These are phyloP conservation scores for Melanostoma mellinum DNA, from an alignment of 2,888 invertebrate species.

Conservation along the genomic window DNA sequence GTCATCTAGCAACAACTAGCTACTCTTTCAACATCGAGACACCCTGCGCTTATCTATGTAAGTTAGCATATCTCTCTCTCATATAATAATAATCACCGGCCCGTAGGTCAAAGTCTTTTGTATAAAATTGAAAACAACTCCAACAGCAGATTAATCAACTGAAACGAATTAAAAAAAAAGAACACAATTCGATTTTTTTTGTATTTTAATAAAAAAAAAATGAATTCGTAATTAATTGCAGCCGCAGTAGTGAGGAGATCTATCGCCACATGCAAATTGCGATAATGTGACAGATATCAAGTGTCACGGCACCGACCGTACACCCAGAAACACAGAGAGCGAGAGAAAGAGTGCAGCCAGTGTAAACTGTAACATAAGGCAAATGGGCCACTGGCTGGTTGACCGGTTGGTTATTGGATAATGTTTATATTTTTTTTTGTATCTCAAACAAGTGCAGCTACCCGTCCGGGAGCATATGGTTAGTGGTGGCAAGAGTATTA, in stretches of 20 bases:
- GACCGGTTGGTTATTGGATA: constrained; percentile 15
- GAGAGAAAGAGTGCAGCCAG: constrained; percentile 26
- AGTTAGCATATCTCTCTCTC: constrained; percentile 48
- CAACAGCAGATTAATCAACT: constrained; percentile 65
- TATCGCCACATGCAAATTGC: constrained; percentile 71
- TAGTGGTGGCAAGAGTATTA: constrained; percentile 45
- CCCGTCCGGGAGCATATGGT: constrained; percentile 52
- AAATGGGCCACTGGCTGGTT: constrained; percentile 20
- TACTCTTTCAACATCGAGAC: constrained; percentile 18
- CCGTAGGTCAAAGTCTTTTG: constrained; percentile 71
- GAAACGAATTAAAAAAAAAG: constrained; percentile 29
- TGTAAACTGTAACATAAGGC: constrained; percentile 39
- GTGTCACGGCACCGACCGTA: constrained; percentile 60
- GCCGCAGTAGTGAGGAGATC: constrained; percentile 60
- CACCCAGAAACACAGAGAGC: constrained; percentile 9
- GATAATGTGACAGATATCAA: constrained; percentile 72
- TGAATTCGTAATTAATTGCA: constrained; percentile 66
- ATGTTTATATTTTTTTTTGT: neutral
- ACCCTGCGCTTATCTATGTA: constrained; percentile 44
- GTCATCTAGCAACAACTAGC: neutral
- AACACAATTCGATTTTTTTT: neutral
- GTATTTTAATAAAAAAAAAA: constrained; percentile 15
- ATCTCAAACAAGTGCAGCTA: constrained; percentile 33
- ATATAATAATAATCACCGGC: constrained; percentile 32
- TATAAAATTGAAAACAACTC: constrained; percentile 67